Conservation (phyloP, 2,797 vertebrate species). For the Syngnathus acus region DNA sequence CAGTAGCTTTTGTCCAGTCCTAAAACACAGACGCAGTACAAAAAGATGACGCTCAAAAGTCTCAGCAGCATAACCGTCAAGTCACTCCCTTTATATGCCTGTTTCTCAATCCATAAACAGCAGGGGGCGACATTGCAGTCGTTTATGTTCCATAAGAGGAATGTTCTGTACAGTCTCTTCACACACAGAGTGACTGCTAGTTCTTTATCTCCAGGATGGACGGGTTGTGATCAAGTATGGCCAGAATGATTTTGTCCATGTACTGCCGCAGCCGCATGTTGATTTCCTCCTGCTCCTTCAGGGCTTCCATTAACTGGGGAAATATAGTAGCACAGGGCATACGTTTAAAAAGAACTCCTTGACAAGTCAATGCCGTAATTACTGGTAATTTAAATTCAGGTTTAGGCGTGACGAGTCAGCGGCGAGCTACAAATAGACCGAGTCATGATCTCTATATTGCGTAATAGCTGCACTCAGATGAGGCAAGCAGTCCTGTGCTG, state of each 20-base stretch:
- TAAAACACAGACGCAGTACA: constrained; percentile 29
- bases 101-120: constrained; percentile 37
- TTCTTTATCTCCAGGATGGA: constrained; percentile 97
- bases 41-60: constrained; percentile 29
- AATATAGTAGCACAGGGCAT: constrained; percentile 7
- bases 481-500: background rate
- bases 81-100: constrained; percentile 20
- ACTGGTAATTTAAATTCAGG: background rate
- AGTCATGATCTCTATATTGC: background rate
- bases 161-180: constrained; percentile 22
- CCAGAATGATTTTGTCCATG: constrained; percentile 98
- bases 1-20: background rate
- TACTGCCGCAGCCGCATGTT: constrained; percentile 90
- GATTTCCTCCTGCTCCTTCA: constrained; percentile 97
- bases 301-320: constrained; percentile 89
- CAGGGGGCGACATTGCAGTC: constrained; percentile 45
- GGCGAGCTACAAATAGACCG: background rate
- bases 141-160: constrained; percentile 5
- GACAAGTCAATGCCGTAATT: background rate
- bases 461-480: background rate
- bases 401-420: background rate
- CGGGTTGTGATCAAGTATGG: constrained; percentile 93
- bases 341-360: background rate
- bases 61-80: constrained; percentile 25
- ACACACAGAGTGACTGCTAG: constrained; percentile 55